phyloP scores from a whole-genome alignment of 2,113 vertebrate genomes.

The Callipepla californica region DNA sequence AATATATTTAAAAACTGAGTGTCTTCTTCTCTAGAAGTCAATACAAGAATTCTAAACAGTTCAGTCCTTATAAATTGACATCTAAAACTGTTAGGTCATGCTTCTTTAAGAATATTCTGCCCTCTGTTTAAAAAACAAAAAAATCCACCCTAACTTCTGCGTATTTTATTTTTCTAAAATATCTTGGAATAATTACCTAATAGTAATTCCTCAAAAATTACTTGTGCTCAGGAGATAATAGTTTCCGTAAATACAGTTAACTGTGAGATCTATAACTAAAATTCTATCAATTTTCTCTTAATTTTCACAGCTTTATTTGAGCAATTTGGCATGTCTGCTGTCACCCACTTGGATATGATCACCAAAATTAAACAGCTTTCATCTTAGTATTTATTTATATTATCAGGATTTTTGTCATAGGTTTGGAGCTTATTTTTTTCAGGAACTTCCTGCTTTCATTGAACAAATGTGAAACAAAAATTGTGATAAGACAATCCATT shows the following conservation, averaged over 20 bases:
- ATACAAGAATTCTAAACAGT: neutral
- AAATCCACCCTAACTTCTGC: neutral
- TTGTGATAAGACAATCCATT: neutral
- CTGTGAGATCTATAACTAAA: neutral
- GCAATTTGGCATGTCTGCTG: neutral
- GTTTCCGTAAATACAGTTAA: neutral
- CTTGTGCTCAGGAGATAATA: neutral
- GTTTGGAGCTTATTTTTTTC: neutral
- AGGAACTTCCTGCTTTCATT: neutral
- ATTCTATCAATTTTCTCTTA: neutral
- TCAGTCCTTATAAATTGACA: neutral
- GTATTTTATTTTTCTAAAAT: conserved; percentile 18
- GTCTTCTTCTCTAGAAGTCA: neutral
- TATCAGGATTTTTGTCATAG: neutral
- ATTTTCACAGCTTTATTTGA: neutral
- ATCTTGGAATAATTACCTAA: conserved; percentile 12
- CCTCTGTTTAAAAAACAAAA: neutral
- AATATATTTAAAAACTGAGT: neutral
- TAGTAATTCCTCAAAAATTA: neutral
- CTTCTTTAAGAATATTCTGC: neutral
- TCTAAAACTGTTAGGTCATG: neutral
- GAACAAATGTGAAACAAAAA: neutral
- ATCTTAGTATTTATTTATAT: neutral
- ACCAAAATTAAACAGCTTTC: neutral
- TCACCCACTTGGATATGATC: neutral